Conservation (phyloP, 2,888 invertebrate species). For the Heliconius cydno region DNA sequence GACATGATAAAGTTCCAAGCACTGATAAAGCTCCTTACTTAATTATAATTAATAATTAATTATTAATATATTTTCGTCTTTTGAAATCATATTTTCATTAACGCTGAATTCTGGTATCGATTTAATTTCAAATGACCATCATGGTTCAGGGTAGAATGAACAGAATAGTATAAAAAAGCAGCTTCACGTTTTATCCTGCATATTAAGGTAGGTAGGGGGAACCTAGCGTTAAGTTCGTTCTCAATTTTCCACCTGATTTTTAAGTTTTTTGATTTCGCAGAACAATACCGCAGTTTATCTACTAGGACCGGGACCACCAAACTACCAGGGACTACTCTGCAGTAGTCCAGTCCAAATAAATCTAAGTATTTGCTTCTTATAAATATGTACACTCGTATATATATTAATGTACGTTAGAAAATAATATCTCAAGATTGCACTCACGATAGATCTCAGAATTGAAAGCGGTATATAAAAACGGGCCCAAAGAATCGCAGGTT, state of each 20-base stretch:
- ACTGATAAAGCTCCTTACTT: slow-evolving; percentile 1
- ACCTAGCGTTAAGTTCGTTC: too few relatives aligned
- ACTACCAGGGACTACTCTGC: too few relatives aligned
- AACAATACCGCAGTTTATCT: neutral
- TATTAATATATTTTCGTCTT: slow-evolving; percentile 9
- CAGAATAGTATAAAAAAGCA: neutral
- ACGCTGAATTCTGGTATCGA: neutral
- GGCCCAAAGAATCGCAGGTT: too few relatives aligned
- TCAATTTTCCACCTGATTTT: neutral
- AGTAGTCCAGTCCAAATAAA: too few relatives aligned
- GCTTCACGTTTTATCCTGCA: too few relatives aligned
- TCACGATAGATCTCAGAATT: too few relatives aligned
- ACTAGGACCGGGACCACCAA: neutral
- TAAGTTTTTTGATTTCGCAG: neutral
- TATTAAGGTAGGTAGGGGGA: too few relatives aligned
- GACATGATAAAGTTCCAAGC: neutral
- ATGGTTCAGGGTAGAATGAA: neutral
- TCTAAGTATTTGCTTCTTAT: too few relatives aligned
- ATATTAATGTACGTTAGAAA: too few relatives aligned
- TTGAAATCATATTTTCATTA: neutral
- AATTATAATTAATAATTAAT: slow-evolving; percentile 4
- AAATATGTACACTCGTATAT: too few relatives aligned
- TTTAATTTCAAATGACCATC: neutral
- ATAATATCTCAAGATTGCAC: too few relatives aligned
- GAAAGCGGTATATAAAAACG: too few relatives aligned